Base-by-base conservation (phyloP, 2,888 invertebrate genomes). In the Plagodis dolabraria region DNA sequence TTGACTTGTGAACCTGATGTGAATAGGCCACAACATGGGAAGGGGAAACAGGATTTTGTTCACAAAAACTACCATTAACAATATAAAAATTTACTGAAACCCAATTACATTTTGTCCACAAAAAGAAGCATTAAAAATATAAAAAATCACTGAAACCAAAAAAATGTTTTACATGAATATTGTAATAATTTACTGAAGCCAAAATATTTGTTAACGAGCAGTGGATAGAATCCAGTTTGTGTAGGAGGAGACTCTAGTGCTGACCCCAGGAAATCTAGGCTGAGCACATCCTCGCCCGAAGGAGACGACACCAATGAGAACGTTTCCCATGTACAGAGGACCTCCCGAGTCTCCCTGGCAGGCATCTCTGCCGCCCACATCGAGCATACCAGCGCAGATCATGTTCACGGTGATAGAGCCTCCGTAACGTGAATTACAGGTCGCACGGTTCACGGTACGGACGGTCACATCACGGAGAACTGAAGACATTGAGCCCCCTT, bases 211-310 rank as follows among this genome's bases (percentile, higher is more conserved):
- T 62, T 45, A 68, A 46, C 55, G 46, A 34, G 62, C 65, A 33
- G 33, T 62, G 0, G 7, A 7, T 6, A 59, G 40, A 40, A 81
- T 76, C 80, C 81, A 81, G 48, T 63, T 42, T 0, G 70, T 68
- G 61, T 72, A 72, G 0, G 70, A 46, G 2, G 69, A 59, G 66
- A 91, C 82, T 40, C 84, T 80, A 36, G 85, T 80, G 67, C 84
- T 87, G 60, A 90, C 84, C 46, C 89, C 87, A 1, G 91, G 91
- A 71, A 80, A 86, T 65, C 6, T 33, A n/a, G 68, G 65, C 0
- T 65, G 22, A 0, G 55, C 65, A 8, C 57, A 43, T n/a, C 56
- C 40, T 0, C 48, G 38, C 0, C 76, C 74, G 45, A 65, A 75
- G 4, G 68, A 69, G 0, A 67, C 44, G 1, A 74, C 7, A 0